A percentile compares a stretch with the other conserved stretches of the same genome.
Conservation (phyloP, 2,888 invertebrate genomes). For the Sussaba pulchella region DNA sequence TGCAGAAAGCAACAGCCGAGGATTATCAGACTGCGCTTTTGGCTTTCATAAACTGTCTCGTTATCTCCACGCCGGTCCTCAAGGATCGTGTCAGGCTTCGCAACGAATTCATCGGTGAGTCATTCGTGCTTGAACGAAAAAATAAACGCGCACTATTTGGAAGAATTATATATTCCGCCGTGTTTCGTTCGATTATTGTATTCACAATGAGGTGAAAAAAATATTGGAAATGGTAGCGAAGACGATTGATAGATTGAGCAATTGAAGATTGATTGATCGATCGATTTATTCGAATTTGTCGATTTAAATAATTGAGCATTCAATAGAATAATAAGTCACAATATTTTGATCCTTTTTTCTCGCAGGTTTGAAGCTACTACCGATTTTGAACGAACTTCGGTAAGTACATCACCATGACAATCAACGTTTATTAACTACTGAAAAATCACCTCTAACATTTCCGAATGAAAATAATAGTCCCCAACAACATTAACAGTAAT, state of each 20-base stretch:
- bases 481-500: conserved; percentile 70
- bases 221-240: no score
- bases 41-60: conserved; percentile 98
- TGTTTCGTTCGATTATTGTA: no score
- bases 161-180: no score
- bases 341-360: conserved; percentile 73
- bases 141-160: not conserved
- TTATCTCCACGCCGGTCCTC: conserved; percentile 94
- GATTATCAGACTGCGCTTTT: conserved; percentile 97
- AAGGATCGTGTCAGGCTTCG: conserved; percentile 95
- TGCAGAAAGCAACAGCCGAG: conserved; percentile 91
- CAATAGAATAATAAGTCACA: conserved; percentile 46
- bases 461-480: conserved; percentile 45
- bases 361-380: conserved; percentile 95
- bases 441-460: conserved; percentile 83
- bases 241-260: no score
- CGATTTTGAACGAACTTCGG: conserved; percentile 94
- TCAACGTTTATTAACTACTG: conserved; percentile 70
- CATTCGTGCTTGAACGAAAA: not conserved
- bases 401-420: conserved; percentile 84
- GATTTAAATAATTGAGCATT: no score
- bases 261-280: no score
- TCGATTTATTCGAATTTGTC: no score
- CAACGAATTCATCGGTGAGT: conserved; percentile 97
- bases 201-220: not conserved